Base-by-base conservation (phyloP, 2,113 vertebrate genomes). In the Oncorhynchus tshawytscha region DNA sequence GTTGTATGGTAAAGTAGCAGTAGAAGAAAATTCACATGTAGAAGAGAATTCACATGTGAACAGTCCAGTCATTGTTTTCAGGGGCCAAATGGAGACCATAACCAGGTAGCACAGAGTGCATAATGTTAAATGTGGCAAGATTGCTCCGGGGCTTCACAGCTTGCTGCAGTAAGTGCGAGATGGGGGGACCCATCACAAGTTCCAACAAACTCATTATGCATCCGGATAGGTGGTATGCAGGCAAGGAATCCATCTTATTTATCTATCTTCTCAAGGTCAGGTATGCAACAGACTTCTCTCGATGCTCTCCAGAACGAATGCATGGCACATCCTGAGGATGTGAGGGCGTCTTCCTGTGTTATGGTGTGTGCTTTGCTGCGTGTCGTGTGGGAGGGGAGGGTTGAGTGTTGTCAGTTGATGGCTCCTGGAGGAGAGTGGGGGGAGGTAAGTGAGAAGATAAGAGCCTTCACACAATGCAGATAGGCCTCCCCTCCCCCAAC, bases 381-480 rank as follows among this genome's bases (percentile, higher is more conserved):
- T 78, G 29, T 24, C 29, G 39, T 65, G 60, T 84, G 83, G 88
- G 84, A 86, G 88, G 84, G 86, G 86, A 27, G 60, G 79, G 74
- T 12, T 84, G 86, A 85, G 86, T 86, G 90, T 88, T 87, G 87
- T 90, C 87, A 90, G 86, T 87, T 88, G 91, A 88, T 87, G 72
- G 86, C 83, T 91, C 85, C 89, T 87, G 66, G 49, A 90, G 90
- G 88, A 88, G 77, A 85, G 82, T 79, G 78, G 83, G 77, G 78
- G 89, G 78, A 76, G 86, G 81, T 9, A 51, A 71, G 57, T 45
- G 31, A 49, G 51, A 45, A 65, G 45, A 57, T 62, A 48, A 60
- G 16, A 70, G 71, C 49, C 62, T 71, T 73, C 49, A 64, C 67
- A 77, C 69, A 67, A 51, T 9, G 9, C 62, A 74, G 51, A 39